Evolutionary conservation across 2,797 vertebrate species (phyloP).

Genomic region (Melanotaenia pygmaea): DNA sequence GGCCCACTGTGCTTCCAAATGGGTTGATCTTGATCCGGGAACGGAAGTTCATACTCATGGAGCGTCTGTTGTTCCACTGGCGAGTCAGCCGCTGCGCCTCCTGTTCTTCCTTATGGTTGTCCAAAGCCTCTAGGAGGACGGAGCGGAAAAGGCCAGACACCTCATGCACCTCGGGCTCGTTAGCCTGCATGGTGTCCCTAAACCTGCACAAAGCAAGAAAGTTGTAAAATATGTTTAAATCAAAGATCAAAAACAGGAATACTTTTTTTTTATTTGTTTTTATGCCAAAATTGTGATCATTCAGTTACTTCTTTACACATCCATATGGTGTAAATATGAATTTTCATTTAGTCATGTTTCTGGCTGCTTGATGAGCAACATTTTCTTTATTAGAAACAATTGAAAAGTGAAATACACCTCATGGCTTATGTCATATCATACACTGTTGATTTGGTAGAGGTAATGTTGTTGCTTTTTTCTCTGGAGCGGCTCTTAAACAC

Average conservation of each 20-base stretch:
- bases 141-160: constrained; percentile 90
- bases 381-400: neutral
- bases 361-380: neutral
- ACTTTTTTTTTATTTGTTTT: neutral
- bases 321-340: neutral
- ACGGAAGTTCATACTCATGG: constrained; percentile 87
- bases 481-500: neutral
- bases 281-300: neutral
- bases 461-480: neutral
- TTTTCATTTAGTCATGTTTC: neutral
- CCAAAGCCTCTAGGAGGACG: constrained; percentile 88
- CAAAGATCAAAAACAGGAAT: neutral
- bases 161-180: constrained; percentile 91
- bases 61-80: constrained; percentile 92
- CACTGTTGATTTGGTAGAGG: neutral
- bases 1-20: constrained; percentile 89
- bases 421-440: too few species aligned
- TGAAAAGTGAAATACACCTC: too few species aligned
- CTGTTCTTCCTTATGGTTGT: constrained; percentile 90
- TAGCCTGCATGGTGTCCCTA: constrained; percentile 88
- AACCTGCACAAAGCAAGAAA: constrained; percentile 82
- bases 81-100: constrained; percentile 86
- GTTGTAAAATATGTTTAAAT: neutral
- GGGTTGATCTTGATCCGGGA: constrained; percentile 92
- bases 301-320: neutral